phyloP scores from a whole-genome alignment of 2,888 invertebrate genomes.

The Scaptomyza parva region DNA sequence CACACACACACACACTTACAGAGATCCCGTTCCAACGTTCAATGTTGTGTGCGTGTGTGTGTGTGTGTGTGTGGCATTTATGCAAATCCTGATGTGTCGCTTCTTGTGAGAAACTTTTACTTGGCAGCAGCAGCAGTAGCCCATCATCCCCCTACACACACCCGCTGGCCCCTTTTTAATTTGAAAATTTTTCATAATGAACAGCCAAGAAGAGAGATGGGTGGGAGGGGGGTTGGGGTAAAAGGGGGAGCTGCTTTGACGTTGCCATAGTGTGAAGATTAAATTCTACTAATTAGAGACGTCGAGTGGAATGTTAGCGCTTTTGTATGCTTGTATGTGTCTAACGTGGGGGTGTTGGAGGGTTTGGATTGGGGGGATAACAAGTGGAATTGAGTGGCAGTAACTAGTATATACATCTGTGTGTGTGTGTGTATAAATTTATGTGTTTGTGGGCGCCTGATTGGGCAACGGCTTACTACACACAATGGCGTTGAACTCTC shows the following conservation, averaged over 20 bases:
- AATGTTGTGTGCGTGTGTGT: too few relatives aligned
- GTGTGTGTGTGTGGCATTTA: too few relatives aligned
- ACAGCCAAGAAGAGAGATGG: slow-evolving; percentile 46
- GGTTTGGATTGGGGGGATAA: not conserved
- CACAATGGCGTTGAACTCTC: slow-evolving; percentile 70
- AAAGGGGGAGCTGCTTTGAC: slow-evolving; percentile 53
- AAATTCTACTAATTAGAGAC: slow-evolving; percentile 80
- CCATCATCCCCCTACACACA: slow-evolving; percentile 1
- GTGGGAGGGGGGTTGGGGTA: slow-evolving; percentile 2
- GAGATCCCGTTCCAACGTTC: slow-evolving; percentile 29
- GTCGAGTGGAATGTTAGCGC: slow-evolving; percentile 80
- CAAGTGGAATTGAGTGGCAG: slow-evolving; percentile 28
- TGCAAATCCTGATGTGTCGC: slow-evolving; percentile 74
- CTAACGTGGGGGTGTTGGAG: slow-evolving; percentile 7
- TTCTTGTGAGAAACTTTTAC: slow-evolving; percentile 75
- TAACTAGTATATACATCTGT: slow-evolving; percentile 21
- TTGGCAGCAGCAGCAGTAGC: slow-evolving; percentile 36
- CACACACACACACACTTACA: slow-evolving; percentile 28
- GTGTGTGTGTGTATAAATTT: slow-evolving; percentile 35
- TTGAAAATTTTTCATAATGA: slow-evolving; percentile 81
- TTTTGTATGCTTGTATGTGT: slow-evolving; percentile 40
- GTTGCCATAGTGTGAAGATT: slow-evolving; percentile 81
- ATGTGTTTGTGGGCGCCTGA: slow-evolving; percentile 47
- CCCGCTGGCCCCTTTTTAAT: slow-evolving; percentile 71
- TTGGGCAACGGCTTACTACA: slow-evolving; percentile 60